Conservation (phyloP, 1,140 invertebrate genomes). For the Trachelipus rathkii region DNA sequence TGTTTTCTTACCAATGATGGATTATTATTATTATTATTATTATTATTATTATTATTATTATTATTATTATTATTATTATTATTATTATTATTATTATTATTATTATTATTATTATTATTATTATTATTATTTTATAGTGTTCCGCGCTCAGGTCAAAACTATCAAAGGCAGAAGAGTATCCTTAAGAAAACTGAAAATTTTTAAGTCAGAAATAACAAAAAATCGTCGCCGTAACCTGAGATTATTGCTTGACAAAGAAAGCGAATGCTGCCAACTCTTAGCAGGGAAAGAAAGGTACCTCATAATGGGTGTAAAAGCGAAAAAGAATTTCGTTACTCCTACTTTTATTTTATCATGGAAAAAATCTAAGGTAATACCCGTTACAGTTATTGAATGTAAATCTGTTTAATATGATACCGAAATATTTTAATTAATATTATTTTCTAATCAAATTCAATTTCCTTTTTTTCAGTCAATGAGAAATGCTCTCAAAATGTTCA, state of each 20-base stretch:
- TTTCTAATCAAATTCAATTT: background rate
- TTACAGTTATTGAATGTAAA: too few relatives aligned
- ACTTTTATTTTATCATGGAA: background rate
- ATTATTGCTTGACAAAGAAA: background rate
- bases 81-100: too few relatives aligned
- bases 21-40: too few relatives aligned
- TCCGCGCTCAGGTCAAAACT: too few relatives aligned
- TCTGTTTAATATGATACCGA: too few relatives aligned
- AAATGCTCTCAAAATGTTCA: conserved; percentile 31
- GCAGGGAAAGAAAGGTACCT: background rate
- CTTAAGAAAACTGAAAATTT: background rate
- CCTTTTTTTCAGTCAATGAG: conserved; percentile 30
- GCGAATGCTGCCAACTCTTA: background rate
- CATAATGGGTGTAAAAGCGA: background rate
- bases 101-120: too few relatives aligned
- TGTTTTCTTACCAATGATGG: too few relatives aligned
- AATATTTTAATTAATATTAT: too few relatives aligned
- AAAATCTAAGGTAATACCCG: background rate
- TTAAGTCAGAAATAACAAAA: background rate
- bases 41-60: too few relatives aligned
- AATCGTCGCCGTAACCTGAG: background rate
- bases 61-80: too few relatives aligned
- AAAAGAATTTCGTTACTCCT: background rate
- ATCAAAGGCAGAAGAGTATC: background rate
- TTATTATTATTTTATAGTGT: too few relatives aligned